Percentiles rank a stretch among this genome's conserved stretches.
Evolutionary conservation across 2,888 invertebrate genomes (phyloP).

Genomic region (Cetonia aurata): DNA sequence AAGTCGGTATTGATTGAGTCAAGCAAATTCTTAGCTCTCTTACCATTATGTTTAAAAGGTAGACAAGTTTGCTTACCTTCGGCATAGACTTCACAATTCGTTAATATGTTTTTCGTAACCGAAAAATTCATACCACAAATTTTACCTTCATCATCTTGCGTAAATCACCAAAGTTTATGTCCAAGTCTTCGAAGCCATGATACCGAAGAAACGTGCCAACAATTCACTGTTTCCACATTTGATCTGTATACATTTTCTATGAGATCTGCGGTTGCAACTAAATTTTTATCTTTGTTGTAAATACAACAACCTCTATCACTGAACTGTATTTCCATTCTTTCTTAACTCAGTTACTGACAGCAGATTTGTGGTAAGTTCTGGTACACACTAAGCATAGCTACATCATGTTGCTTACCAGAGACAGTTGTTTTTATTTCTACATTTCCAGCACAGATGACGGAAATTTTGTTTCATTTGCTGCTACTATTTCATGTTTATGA

Average conservation of each 20-base stretch:
- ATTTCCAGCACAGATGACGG: background rate
- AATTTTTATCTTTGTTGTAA: constrained; percentile 11
- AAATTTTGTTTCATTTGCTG: constrained; percentile 12
- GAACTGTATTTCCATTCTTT: constrained; percentile 18
- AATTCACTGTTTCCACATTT: background rate
- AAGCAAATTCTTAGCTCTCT: background rate
- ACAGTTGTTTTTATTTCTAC: background rate
- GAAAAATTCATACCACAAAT: background rate
- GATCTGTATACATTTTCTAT: constrained; percentile 15
- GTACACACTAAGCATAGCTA: constrained; percentile 12
- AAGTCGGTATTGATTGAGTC: constrained; percentile 11
- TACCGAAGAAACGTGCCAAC: background rate
- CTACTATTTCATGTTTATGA: background rate
- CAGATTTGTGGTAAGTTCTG: constrained; percentile 14
- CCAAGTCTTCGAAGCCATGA: constrained; percentile 23
- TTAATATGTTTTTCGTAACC: background rate
- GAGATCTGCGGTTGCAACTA: constrained; percentile 8
- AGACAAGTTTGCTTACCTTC: constrained; percentile 7
- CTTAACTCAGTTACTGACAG: constrained; percentile 17
- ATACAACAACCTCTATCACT: constrained; percentile 13
- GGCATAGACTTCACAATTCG: constrained; percentile 1
- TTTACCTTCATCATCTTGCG: background rate
- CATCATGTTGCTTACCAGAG: background rate
- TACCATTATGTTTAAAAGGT: constrained; percentile 13
- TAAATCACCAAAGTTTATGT: constrained; percentile 1